These are phyloP conservation scores for Sebastes vulpes DNA, from an alignment of 2,797 vertebrate species.

Conservation along the genomic window DNA sequence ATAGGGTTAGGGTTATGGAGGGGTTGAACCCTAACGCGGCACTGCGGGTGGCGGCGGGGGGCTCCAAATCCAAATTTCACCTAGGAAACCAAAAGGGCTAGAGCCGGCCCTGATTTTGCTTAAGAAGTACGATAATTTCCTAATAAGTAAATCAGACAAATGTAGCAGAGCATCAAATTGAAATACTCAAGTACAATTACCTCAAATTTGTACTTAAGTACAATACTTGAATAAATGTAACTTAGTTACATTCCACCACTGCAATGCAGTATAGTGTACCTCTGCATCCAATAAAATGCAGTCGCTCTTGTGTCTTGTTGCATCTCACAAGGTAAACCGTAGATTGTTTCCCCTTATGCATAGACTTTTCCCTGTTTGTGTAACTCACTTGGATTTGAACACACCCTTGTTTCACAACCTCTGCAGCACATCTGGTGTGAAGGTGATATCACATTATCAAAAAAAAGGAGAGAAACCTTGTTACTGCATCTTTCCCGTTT, in stretches of 20 bases:
- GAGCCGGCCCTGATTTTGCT: too few relatives aligned
- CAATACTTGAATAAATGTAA: too few relatives aligned
- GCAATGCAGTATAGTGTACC: constrained; percentile 1
- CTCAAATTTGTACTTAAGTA: too few relatives aligned
- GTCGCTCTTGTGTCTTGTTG: neutral
- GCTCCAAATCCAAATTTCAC: too few relatives aligned
- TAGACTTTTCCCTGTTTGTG: constrained; percentile 8
- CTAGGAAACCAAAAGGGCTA: too few relatives aligned
- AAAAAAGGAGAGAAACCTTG: neutral
- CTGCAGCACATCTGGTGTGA: constrained; percentile 32
- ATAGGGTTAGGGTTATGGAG: too few relatives aligned
- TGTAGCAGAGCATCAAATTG: too few relatives aligned
- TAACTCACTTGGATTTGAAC: neutral
- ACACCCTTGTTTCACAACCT: constrained; percentile 16
- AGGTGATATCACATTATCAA: constrained; percentile 1
- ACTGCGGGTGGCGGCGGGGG: fast-evolving
- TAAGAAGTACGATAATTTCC: too few relatives aligned
- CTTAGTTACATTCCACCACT: too few relatives aligned
- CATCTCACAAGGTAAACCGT: neutral
- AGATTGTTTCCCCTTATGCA: neutral
- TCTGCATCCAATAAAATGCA: constrained; percentile 15
- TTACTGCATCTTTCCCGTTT: neutral
- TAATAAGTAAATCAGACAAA: too few relatives aligned
- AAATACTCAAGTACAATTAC: too few relatives aligned
- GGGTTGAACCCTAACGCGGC: too few relatives aligned